A percentile compares a stretch with the other conserved stretches of the same genome.
phyloP scores from a whole-genome alignment of 2,888 invertebrate genomes.

The Tetragonisca angustula region DNA sequence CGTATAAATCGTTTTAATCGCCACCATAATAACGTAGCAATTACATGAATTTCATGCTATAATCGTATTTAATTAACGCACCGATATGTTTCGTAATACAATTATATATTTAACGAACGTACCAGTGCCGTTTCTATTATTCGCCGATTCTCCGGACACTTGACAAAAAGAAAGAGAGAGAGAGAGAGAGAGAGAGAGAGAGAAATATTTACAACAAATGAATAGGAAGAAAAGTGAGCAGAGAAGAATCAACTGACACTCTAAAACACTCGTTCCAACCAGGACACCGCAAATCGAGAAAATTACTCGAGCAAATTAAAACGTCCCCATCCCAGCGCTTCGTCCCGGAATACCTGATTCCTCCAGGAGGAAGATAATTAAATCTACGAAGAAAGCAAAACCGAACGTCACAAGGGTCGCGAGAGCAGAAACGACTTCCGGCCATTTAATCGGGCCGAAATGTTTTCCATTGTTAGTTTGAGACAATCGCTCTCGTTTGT shows the following conservation, averaged over 20 bases:
- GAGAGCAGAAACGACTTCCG: not conserved
- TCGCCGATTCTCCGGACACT: no score
- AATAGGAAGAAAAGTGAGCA: not conserved
- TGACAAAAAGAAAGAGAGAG: no score
- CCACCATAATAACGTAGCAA: not conserved
- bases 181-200: accelerated
- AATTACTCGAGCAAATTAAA: slow-evolving; percentile 9
- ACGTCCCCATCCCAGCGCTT: not conserved
- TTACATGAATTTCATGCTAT: not conserved
- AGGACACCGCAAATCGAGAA: not conserved
- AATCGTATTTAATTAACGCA: no score
- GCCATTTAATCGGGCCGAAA: slow-evolving; percentile 1
- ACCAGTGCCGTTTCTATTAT: no score
- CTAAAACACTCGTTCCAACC: not conserved
- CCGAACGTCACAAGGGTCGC: not conserved
- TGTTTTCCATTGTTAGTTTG: not conserved
- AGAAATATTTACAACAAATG: not conserved
- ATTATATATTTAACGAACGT: no score
- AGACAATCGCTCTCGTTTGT: not conserved
- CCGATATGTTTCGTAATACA: no score
- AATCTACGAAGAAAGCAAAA: slow-evolving; percentile 3
- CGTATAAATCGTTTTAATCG: not conserved
- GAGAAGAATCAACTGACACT: not conserved
- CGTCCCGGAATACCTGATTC: not conserved
- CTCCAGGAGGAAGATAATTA: not conserved